phyloP scores from a whole-genome alignment of 2,113 vertebrate species.

The Lucifuga dentata region DNA sequence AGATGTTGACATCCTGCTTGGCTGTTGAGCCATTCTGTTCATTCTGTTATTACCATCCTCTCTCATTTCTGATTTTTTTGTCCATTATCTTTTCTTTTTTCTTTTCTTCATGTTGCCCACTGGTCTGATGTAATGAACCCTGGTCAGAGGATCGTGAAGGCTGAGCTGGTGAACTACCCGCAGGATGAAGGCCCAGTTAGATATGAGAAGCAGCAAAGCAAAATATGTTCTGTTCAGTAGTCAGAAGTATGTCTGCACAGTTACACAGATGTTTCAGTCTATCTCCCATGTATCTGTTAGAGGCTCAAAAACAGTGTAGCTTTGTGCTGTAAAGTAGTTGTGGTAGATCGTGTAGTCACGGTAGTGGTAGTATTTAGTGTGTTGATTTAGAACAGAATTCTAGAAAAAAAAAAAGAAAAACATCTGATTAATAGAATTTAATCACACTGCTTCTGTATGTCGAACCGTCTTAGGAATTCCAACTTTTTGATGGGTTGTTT shows the following conservation, averaged over 20 bases:
- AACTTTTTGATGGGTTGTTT: conserved; percentile 1
- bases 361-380: neutral
- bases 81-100: conserved; percentile 12
- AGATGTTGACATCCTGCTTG: no score
- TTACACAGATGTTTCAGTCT: conserved; percentile 26
- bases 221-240: conserved; percentile 95
- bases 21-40: no score
- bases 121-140: conserved; percentile 32
- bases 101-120: conserved; percentile 39
- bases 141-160: conserved; percentile 93
- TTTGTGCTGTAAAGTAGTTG: conserved; percentile 19
- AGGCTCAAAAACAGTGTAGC: neutral
- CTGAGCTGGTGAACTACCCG: conserved; percentile 93
- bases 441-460: neutral
- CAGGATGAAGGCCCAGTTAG: conserved; percentile 88
- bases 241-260: conserved; percentile 73
- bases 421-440: neutral
- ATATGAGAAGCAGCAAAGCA: conserved; percentile 89
- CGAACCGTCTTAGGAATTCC: conserved; percentile 10
- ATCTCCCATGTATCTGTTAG: no score
- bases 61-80: conserved; percentile 34
- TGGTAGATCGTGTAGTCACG: neutral
- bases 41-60: neutral
- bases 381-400: conserved; percentile 6
- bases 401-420: conserved; percentile 25